Evolutionary conservation across 2,888 invertebrate genomes (phyloP).

Genomic region (Spodoptera littoralis): DNA sequence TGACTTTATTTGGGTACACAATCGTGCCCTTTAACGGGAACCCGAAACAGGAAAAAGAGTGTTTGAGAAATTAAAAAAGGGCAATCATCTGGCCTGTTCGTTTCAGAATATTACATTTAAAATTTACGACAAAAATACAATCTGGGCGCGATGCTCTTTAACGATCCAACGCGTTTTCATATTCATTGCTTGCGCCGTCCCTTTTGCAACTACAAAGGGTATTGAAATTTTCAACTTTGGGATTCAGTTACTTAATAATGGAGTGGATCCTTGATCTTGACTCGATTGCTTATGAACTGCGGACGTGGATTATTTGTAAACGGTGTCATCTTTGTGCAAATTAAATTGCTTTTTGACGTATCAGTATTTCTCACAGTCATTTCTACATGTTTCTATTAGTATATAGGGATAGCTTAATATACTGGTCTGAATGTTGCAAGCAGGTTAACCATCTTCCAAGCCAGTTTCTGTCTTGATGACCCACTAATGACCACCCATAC

Average conservation of each 20-base stretch:
- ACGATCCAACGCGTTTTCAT: conserved; percentile 67
- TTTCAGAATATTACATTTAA: conserved; percentile 56
- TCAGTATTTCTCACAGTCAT: too few species aligned
- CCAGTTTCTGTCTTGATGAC: conserved; percentile 1
- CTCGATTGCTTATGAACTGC: conserved; percentile 14
- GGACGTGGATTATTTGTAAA: conserved; percentile 5
- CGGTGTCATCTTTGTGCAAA: conserved; percentile 5
- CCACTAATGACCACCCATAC: conserved; percentile 20
- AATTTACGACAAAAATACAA: conserved; percentile 67
- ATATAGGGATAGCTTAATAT: too few species aligned
- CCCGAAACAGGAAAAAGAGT: conserved; percentile 2
- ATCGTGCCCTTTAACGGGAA: conserved; percentile 10
- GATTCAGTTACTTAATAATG: conserved; percentile 56
- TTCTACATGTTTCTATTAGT: too few species aligned
- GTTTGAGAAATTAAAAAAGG: conserved; percentile 29
- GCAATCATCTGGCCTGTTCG: conserved; percentile 13
- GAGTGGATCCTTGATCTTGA: conserved; percentile 23
- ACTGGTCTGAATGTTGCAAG: too few species aligned
- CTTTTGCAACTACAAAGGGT: conserved; percentile 51
- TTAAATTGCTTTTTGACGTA: neutral
- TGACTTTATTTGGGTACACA: conserved; percentile 37
- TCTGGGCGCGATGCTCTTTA: conserved; percentile 63
- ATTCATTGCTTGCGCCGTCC: conserved; percentile 66
- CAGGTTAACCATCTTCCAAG: too few species aligned
- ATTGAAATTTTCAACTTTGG: conserved; percentile 65